A percentile compares a stretch with the other conserved stretches of the same genome.
Evolutionary conservation across 1,140 invertebrate species (phyloP).

Genomic region (Drosophila cardini): DNA sequence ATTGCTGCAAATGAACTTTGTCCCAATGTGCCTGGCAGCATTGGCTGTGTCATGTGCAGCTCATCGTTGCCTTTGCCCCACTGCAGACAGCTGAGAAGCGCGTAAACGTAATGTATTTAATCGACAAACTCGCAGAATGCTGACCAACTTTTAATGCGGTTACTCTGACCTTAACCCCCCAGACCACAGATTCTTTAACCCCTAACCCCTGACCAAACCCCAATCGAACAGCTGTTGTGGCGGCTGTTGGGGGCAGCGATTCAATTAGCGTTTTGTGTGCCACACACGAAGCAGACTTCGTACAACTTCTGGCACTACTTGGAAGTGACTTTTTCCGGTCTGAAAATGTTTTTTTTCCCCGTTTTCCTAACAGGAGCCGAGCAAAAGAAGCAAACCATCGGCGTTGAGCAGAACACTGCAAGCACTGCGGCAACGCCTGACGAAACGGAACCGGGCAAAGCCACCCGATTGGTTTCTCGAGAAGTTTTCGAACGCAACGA

Average conservation of each 20-base stretch:
- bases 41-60: conserved; percentile 17
- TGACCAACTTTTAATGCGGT: conserved; percentile 73
- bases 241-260: conserved; percentile 16
- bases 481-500: conserved; percentile 86
- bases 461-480: conserved; percentile 88
- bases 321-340: not conserved
- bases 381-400: conserved; percentile 76
- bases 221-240: too few species aligned
- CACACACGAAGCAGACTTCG: conserved; percentile 32
- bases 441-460: conserved; percentile 83
- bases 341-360: not conserved
- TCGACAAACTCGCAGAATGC: conserved; percentile 59
- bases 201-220: conserved; percentile 3
- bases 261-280: conserved; percentile 60
- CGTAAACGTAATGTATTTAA: conserved; percentile 73
- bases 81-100: conserved; percentile 32
- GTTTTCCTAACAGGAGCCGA: conserved; percentile 62
- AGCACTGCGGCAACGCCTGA: conserved; percentile 79
- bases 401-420: conserved; percentile 78
- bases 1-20: not conserved
- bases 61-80: not conserved
- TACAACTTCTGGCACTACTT: conserved; percentile 37
- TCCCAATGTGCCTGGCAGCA: not conserved
- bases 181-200: conserved; percentile 16
- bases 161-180: conserved; percentile 40